These are phyloP conservation scores for Lepus europaeus DNA, from an alignment of 2,113 vertebrate genomes.

Conservation along the genomic window DNA sequence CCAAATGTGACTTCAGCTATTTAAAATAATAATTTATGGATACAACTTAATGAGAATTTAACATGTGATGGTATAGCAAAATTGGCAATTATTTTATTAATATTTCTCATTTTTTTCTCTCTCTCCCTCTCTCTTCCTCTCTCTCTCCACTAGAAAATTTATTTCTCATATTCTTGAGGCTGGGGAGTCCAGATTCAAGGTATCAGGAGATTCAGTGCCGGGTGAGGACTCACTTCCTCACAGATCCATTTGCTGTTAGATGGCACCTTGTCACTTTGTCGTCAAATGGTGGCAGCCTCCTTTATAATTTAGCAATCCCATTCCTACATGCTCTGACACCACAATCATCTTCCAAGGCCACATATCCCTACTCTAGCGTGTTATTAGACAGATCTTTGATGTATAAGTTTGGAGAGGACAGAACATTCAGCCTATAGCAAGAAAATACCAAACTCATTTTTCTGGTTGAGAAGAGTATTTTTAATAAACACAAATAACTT, in stretches of 20 bases:
- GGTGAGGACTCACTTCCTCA: not conserved
- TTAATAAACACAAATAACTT: not conserved
- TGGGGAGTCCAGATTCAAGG: not conserved
- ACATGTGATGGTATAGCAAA: not conserved
- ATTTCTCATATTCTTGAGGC: not conserved
- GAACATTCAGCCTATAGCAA: not conserved
- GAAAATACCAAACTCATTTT: not conserved
- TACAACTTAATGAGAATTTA: not conserved
- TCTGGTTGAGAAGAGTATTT: not conserved
- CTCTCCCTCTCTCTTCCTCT: no score
- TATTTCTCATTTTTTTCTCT: no score
- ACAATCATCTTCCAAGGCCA: not conserved
- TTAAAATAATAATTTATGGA: not conserved
- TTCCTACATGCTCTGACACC: not conserved
- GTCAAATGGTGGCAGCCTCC: no score
- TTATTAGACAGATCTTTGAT: not conserved
- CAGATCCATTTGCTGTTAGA: not conserved
- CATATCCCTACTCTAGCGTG: not conserved
- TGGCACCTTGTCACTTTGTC: not conserved
- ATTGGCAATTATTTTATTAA: not conserved
- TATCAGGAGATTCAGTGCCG: not conserved
- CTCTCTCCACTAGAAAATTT: no score
- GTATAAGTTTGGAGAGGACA: not conserved
- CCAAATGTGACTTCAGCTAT: not conserved
- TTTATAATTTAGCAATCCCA: not conserved